Evolutionary conservation across 2,888 invertebrate genomes (phyloP).

Genomic region (Eupithecia subumbrata): DNA sequence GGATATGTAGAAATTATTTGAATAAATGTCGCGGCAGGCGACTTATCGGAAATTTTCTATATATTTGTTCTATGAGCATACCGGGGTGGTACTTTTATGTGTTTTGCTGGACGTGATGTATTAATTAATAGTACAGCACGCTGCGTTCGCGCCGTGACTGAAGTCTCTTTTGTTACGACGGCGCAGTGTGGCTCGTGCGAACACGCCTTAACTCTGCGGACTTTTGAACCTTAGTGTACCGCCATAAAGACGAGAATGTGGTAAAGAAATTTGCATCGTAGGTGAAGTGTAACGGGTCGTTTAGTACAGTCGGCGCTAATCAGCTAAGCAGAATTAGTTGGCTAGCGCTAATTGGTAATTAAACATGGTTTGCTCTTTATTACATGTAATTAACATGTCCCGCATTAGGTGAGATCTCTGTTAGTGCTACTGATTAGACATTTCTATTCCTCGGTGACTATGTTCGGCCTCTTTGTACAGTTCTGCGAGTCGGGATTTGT

Average conservation of each 20-base stretch:
- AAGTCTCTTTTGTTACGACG: conserved; percentile 13
- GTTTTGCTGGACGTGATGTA: conserved; percentile 58
- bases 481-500: conserved; percentile 13
- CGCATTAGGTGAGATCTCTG: conserved; percentile 47
- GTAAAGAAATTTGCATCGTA: not conserved
- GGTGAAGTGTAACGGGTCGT: conserved; percentile 27
- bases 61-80: conserved; percentile 50
- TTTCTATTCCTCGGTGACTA: not conserved
- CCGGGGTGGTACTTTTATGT: conserved; percentile 56
- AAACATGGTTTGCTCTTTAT: conserved; percentile 48
- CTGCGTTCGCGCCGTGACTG: conserved; percentile 54
- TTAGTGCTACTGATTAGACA: conserved; percentile 38
- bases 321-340: conserved; percentile 52
- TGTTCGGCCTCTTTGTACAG: conserved; percentile 10
- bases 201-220: conserved; percentile 26
- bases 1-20: conserved; percentile 52
- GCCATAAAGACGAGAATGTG: conserved; percentile 27
- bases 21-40: conserved; percentile 44
- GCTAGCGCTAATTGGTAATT: conserved; percentile 54
- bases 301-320: conserved; percentile 48
- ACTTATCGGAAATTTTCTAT: conserved; percentile 46
- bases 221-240: conserved; percentile 21
- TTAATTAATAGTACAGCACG: conserved; percentile 61
- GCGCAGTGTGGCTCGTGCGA: conserved; percentile 18
- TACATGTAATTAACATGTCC: conserved; percentile 53